A percentile compares a stretch with the other conserved stretches of the same genome.
These are phyloP conservation scores for Drosophila watanabei DNA, from an alignment of 1,140 invertebrate genomes.

Conservation along the genomic window DNA sequence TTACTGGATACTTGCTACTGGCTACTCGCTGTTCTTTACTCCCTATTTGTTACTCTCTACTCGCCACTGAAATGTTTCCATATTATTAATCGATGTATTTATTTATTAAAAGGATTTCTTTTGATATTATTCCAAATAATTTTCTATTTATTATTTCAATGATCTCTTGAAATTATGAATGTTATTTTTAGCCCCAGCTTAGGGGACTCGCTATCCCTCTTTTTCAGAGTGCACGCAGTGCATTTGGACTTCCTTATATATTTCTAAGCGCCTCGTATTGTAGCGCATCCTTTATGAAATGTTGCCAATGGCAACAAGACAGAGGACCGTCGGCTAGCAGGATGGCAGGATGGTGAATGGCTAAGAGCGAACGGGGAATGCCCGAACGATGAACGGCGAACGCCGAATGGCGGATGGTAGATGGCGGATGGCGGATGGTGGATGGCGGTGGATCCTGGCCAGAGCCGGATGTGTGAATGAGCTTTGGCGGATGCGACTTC, in stretches of 20 bases:
- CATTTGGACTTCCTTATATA: constrained; percentile 44
- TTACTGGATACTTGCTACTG: no score
- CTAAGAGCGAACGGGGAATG: background rate
- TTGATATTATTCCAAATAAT: no score
- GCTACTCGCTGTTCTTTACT: no score
- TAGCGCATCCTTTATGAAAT: constrained; percentile 62
- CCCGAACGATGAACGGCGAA: background rate
- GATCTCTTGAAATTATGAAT: background rate
- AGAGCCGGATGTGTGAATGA: constrained; percentile 68
- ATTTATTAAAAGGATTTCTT: no score
- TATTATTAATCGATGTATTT: no score
- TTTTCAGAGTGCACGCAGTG: constrained; percentile 11
- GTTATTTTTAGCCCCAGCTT: background rate
- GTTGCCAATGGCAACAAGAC: constrained; percentile 63
- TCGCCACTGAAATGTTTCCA: no score
- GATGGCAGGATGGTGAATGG: constrained; percentile 14
- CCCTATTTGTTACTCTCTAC: no score
- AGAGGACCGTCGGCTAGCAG: constrained; percentile 39
- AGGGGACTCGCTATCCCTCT: background rate
- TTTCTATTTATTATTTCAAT: background rate
- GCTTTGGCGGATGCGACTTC: constrained; percentile 64
- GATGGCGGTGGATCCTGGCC: constrained; percentile 16
- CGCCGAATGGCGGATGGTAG: background rate
- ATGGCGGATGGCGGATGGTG: constrained; percentile 1
- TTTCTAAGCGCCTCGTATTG: constrained; percentile 66